Evolutionary conservation across 1,140 invertebrate genomes (phyloP).

Genomic region (Microplitis mediator): DNA sequence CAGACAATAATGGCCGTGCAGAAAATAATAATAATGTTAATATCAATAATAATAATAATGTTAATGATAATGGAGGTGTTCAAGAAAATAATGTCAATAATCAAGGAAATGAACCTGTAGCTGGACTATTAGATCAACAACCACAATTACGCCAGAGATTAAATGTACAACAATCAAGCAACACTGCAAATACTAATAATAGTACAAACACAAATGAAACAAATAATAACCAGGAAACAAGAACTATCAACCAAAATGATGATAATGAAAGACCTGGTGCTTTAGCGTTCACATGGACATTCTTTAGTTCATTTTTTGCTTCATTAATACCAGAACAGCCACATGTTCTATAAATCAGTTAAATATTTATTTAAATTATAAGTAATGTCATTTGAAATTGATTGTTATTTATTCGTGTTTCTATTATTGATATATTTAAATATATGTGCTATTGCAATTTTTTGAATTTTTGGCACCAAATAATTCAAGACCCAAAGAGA

Average conservation of each 20-base stretch:
- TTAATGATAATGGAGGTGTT: conserved; percentile 35
- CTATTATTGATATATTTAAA: too few species aligned
- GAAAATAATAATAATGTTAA: conserved; percentile 58
- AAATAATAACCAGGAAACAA: conserved; percentile 35
- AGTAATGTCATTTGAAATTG: too few species aligned
- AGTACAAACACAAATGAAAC: conserved; percentile 33
- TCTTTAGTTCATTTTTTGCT: conserved; percentile 77
- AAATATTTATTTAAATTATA: too few species aligned
- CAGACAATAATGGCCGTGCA: conserved; percentile 58
- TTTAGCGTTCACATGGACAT: conserved; percentile 74
- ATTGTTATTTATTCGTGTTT: too few species aligned
- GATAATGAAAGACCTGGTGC: conserved; percentile 66
- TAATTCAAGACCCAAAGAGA: too few species aligned
- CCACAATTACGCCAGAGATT: conserved; percentile 5
- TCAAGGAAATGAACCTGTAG: conserved; percentile 9
- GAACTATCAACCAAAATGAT: conserved; percentile 48
- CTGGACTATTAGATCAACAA: conserved; percentile 26
- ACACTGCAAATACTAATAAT: conserved; percentile 36
- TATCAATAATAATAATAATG: conserved; percentile 47
- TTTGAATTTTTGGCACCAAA: too few species aligned
- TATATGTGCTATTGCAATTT: too few species aligned
- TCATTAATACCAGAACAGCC: conserved; percentile 78
- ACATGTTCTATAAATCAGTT: conserved; percentile 61
- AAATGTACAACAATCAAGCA: conserved; percentile 38
- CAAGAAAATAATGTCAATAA: too few species aligned